Evolutionary conservation across 2,888 invertebrate species (phyloP), one percentile per base, ranked within the genome.

Genomic region (Idaea straminata): DNA sequence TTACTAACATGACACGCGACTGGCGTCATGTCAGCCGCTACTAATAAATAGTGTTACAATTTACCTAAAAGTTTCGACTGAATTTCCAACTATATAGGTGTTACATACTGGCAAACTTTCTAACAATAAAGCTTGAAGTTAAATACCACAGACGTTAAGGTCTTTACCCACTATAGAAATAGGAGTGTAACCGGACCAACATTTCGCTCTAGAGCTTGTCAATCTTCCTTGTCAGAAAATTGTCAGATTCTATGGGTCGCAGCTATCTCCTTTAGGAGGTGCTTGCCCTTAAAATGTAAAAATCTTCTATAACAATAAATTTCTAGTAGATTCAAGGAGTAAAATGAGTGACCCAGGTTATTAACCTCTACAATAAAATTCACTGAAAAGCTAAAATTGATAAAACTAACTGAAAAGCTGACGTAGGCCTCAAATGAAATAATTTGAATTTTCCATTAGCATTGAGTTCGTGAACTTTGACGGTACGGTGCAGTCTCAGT

Each of bases 1-100:
- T 47, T 47, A 13, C 36, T 36, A 36, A 47, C 47, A 2, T 47
- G 47, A 10, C 47, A 47, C 13, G 7, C 13, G 47, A 47, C 13
- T 10, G 47, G 47, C 47, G 13, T 47, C 47, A 13, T 47, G 47
- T 47, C 47, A 47, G 47, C 47, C 16, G 15, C 58, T 6, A 16
- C 58, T 58, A 58, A 58, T 58, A 58, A 58, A 58, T 58, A 15
- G 58, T 58, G 58, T 58, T 58, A 58, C 58, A 16, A 15, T 15
- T 15, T 13, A 58, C 58, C 16, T 16, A 15, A 16, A 58, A 6
- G 16, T 16, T 16, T 58, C 5, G n/a, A 15, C 6, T 15, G 16
- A 58, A 59, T 66, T 63, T 15, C 61, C 16, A 63, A 66, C 63
- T 62, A 38, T 61, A 63, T 57, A 66, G 61, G 63, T 66, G 66